These are phyloP conservation scores for Mystacornis crossleyi DNA, from an alignment of 2,113 vertebrate species.

Conservation along the genomic window DNA sequence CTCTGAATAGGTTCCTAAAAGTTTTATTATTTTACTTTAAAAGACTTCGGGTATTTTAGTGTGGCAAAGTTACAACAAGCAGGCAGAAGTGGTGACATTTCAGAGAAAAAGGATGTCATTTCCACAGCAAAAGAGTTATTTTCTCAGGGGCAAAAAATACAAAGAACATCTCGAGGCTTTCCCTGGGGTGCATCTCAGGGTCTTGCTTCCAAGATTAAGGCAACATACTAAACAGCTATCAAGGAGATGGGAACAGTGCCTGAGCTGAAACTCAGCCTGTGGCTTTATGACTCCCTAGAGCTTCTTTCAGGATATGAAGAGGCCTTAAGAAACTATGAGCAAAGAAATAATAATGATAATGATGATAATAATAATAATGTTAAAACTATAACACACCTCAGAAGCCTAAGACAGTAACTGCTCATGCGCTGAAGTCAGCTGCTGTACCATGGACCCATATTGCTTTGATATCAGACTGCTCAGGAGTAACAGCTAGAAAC, in stretches of 20 bases:
- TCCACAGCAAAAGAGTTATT: neutral
- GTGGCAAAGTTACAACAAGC: neutral
- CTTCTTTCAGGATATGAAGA: constrained; percentile 15
- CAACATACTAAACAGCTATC: constrained; percentile 37
- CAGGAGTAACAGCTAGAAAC: constrained; percentile 50
- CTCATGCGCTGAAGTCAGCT: constrained; percentile 24
- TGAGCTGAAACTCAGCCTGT: constrained; percentile 24
- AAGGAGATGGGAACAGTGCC: neutral
- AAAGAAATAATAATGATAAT: constrained; percentile 58
- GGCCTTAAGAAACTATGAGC: constrained; percentile 14
- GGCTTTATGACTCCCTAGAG: constrained; percentile 48
- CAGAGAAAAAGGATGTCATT: neutral
- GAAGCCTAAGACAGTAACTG: constrained; percentile 28
- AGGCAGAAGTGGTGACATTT: neutral
- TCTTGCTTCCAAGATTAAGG: constrained; percentile 35
- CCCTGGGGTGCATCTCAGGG: constrained; percentile 41
- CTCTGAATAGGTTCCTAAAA: neutral
- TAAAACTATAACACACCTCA: constrained; percentile 27
- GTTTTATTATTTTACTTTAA: constrained; percentile 9
- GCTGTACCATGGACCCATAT: neutral
- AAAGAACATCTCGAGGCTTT: neutral
- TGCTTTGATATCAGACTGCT: constrained; percentile 37
- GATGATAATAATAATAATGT: constrained; percentile 59
- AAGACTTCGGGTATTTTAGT: neutral
- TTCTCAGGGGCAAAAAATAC: neutral